Evolutionary conservation across 1,140 invertebrate genomes (phyloP).

Genomic region (Colletes gigas): DNA sequence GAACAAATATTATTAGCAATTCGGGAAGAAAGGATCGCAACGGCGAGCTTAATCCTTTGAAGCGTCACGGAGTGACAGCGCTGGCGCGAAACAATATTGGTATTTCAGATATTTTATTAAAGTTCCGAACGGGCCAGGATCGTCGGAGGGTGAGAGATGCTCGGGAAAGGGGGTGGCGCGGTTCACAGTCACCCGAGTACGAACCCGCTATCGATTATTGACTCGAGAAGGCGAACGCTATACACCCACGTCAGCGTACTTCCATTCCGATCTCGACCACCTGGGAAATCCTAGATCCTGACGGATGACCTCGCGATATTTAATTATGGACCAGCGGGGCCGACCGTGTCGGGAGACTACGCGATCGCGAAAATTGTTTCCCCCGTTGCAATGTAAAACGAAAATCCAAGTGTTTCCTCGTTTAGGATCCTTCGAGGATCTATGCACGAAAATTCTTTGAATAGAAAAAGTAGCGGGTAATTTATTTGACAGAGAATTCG

Average conservation of each 20-base stretch:
- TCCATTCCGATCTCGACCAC: slow-evolving; percentile 49
- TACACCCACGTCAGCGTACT: slow-evolving; percentile 45
- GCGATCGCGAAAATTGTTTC: background rate
- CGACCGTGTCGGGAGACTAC: slow-evolving; percentile 21
- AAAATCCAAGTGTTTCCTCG: no score
- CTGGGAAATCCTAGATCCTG: slow-evolving; percentile 68
- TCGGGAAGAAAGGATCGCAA: background rate
- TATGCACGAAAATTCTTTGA: no score
- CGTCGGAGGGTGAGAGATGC: slow-evolving; percentile 32
- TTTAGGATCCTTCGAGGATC: no score
- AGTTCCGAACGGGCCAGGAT: slow-evolving; percentile 70
- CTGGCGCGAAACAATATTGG: slow-evolving; percentile 75
- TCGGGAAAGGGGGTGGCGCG: slow-evolving; percentile 48
- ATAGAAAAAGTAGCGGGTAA: no score
- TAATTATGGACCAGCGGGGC: slow-evolving; percentile 59
- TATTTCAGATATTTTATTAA: slow-evolving; percentile 80
- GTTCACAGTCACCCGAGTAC: slow-evolving; percentile 54
- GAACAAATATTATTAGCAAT: background rate
- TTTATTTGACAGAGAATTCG: no score
- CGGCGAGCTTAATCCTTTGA: slow-evolving; percentile 2
- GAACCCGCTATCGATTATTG: slow-evolving; percentile 76
- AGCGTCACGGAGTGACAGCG: slow-evolving; percentile 52
- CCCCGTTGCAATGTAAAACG: no score
- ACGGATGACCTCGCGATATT: slow-evolving; percentile 66
- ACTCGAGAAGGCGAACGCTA: slow-evolving; percentile 54